Percentiles rank a stretch among this genome's conserved stretches.
These are phyloP conservation scores for Rhinolophus ferrumequinum DNA, from an alignment of 2,113 vertebrate species.

Conservation along the genomic window DNA sequence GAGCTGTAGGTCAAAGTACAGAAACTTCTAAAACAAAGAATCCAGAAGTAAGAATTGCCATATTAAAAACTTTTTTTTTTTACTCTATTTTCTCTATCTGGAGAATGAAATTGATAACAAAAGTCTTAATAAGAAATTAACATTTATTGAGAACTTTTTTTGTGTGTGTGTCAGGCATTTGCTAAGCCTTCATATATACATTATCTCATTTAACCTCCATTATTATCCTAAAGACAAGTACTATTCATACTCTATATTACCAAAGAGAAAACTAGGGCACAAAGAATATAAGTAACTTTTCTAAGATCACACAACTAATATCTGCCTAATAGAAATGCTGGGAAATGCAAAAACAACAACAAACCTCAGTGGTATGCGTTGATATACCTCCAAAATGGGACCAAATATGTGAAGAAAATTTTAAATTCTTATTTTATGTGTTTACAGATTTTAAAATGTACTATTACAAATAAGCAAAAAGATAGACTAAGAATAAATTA, in stretches of 20 bases:
- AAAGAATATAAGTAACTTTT: not conserved
- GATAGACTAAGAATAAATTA: not conserved
- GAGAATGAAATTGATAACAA: not conserved
- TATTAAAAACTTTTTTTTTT: not conserved
- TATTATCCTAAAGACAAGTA: not conserved
- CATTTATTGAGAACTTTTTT: not conserved
- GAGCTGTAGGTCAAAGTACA: not conserved
- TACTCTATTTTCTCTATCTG: not conserved
- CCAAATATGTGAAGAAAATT: not conserved
- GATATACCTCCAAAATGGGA: not conserved
- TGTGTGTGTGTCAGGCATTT: not conserved
- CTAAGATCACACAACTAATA: not conserved
- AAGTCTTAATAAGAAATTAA: not conserved
- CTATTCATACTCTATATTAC: not conserved
- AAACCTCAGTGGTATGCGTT: not conserved
- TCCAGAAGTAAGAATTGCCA: not conserved
- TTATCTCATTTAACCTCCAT: not conserved
- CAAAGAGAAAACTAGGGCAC: conserved; percentile 10
- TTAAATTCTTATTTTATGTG: not conserved
- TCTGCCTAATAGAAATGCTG: not conserved
- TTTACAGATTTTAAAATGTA: not conserved
- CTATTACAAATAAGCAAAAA: not conserved
- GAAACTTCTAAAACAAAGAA: conserved; percentile 23
- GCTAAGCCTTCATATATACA: not conserved
- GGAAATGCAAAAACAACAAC: not conserved